Base-by-base conservation (phyloP, 64 coral and sea anemone species). In the Actinia tenebrosa region DNA sequence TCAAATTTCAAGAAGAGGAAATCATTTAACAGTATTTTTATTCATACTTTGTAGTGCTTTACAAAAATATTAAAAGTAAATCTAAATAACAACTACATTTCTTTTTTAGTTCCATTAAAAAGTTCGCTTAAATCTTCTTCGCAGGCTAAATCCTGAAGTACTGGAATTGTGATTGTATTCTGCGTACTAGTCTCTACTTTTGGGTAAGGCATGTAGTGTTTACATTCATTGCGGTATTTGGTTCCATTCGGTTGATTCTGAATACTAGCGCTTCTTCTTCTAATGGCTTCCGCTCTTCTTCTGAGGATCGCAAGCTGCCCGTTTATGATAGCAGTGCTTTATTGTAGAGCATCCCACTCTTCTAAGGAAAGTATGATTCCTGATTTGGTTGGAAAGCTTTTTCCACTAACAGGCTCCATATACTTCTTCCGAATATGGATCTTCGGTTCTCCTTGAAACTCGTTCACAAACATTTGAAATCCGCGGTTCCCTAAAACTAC, bases 401-500 rank as follows among this genome's bases (percentile, higher is more conserved):
- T 52, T 80, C 78, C 15, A 16, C 43, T 80, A 18, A 80, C 78
- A 47, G 78, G 78, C 0, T 80, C 78, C 19, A 20, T 44, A 80
- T 45, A 80, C 44, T 46, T 6, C 43, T 16, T 80, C 10, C 78
- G 15, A 46, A 80, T 80, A 47, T 80, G 78, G 30, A 80, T 80
- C 78, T 80, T 80, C 43, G 43, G 78, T 52, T 80, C 78, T 14
- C 78, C 78, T 18, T 6, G 30, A 45, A 80, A 80, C 78, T 80
- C 78, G 44, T 52, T 80, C 10, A 52, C 78, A 80, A 80, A 80
- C 42, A 47, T 16, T 5, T 46, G 46, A 80, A 80, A 80, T 52
- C 78, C 46, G 15, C 46, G 78, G 25, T 52, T 80, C 46, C 78
- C 78, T 4, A 80, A 27, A 80, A 46, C 43, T 45, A 80, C 19